Evolutionary conservation across 2,113 vertebrate genomes (phyloP), one percentile per base, ranked within the genome.

Genomic region (Uria lomvia): DNA sequence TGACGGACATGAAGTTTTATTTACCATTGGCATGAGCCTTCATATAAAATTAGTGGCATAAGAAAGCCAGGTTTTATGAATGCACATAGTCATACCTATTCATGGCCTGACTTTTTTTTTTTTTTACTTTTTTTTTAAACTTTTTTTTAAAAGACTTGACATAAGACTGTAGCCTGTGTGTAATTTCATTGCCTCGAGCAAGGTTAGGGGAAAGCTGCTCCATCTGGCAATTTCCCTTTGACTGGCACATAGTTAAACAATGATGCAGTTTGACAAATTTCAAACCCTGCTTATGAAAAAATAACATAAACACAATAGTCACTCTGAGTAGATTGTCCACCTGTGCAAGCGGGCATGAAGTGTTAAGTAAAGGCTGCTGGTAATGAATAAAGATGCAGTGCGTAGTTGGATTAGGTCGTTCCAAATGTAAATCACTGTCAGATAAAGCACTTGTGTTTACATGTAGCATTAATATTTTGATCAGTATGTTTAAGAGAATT

Each of bases 181-280:
- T 98, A 98, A 98, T 98, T 98, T 95, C 94, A 97, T 97, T 97
- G 98, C 98, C 98, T 96, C 98, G 97, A 98, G 99, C 98, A 97
- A 98, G 96, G 97, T 98, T 98, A 98, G 96, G 92, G 97, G 96
- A 98, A 98, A 98, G 97, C 97, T 49, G 68, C 98, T 97, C 98
- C 99, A 99, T 99, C 99, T 99, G 99, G 99, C 98, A 96, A 97
- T 89, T 94, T 96, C 96, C 96, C 90, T 98, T 98, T 98, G 98
- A 99, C 98, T 98, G 99, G 98, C 98, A 98, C 98, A 97, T 98
- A 98, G 96, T 97, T 98, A 99, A 99, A 99, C 99, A 99, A 98
- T 98, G 98, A 99, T 99, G 98, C 98, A 98, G 98, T 98, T 98
- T 99, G 99, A 99, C 98, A 98, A 99, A 99, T 99, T 98, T 99